These are phyloP conservation scores for Elgaria multicarinata DNA, from an alignment of 2,113 vertebrate species.

Conservation along the genomic window DNA sequence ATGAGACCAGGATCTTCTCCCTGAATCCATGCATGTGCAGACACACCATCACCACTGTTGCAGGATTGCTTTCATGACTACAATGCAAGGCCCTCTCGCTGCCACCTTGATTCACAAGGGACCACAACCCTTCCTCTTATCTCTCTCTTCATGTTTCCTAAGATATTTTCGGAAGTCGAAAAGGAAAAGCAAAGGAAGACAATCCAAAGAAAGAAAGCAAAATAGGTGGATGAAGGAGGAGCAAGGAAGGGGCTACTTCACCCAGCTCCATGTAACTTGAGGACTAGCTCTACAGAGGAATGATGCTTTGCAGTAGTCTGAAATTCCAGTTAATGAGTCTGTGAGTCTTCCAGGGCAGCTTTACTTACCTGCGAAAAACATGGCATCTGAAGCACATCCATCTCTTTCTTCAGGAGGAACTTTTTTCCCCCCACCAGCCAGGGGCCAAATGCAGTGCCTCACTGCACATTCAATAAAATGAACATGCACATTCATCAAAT, in stretches of 20 bases:
- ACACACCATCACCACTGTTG: accelerated
- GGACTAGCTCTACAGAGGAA: neutral
- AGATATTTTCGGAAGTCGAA: neutral
- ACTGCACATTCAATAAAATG: neutral
- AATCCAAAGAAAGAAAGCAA: neutral
- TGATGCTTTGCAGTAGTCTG: neutral
- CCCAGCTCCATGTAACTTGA: neutral
- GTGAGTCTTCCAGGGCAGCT: neutral
- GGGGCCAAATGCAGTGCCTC: neutral
- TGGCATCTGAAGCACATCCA: neutral
- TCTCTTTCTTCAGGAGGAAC: neutral
- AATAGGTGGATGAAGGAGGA: neutral
- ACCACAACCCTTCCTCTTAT: neutral
- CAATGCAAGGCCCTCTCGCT: slow-evolving; percentile 23
- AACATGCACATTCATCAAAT: neutral
- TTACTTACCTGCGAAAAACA: neutral
- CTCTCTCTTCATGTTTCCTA: neutral
- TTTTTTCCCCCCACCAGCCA: neutral
- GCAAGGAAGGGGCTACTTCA: too few relatives aligned
- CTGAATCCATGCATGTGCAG: neutral
- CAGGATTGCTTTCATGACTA: slow-evolving; percentile 32
- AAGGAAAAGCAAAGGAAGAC: neutral
- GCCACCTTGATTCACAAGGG: slow-evolving; percentile 9
- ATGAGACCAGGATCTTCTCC: neutral
- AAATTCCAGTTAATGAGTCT: neutral